Evolutionary conservation across 2,113 vertebrate genomes (phyloP).

Genomic region (Rousettus leschenaultii): DNA sequence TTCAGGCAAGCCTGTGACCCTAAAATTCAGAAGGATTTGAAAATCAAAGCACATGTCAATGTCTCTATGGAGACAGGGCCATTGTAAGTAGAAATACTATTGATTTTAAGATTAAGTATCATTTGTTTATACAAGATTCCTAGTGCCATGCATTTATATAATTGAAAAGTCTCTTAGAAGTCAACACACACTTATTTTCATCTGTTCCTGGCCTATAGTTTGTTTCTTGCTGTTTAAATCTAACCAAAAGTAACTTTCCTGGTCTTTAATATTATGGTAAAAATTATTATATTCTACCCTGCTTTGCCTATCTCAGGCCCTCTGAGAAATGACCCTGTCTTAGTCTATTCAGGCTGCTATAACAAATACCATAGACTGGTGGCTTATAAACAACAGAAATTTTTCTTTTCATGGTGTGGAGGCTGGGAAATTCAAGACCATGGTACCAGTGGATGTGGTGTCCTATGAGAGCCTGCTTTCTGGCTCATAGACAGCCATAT

Average conservation of each 20-base stretch:
- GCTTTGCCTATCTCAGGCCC: background rate
- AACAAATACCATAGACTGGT: background rate
- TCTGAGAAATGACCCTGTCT: background rate
- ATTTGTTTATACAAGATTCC: background rate
- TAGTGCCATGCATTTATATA: background rate
- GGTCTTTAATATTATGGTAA: background rate
- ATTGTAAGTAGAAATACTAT: constrained; percentile 81
- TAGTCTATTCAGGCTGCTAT: background rate
- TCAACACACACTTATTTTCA: background rate
- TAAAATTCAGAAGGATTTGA: constrained; percentile 86
- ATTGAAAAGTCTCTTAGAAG: background rate
- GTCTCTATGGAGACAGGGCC: constrained; percentile 79
- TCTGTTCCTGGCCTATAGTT: too few species aligned
- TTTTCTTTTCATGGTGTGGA: background rate
- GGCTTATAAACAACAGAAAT: background rate
- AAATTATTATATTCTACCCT: background rate
- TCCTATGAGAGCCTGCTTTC: background rate
- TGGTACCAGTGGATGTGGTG: background rate
- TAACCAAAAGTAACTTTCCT: background rate
- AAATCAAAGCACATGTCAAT: constrained; percentile 86
- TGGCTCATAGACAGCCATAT: background rate
- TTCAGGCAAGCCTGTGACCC: constrained; percentile 82
- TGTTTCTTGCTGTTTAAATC: background rate
- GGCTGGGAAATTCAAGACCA: background rate
- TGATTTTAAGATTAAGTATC: background rate